Evolutionary conservation across 2,888 invertebrate species (phyloP), one percentile per base, ranked within the genome.

Genomic region (Nymphalis polychloros): DNA sequence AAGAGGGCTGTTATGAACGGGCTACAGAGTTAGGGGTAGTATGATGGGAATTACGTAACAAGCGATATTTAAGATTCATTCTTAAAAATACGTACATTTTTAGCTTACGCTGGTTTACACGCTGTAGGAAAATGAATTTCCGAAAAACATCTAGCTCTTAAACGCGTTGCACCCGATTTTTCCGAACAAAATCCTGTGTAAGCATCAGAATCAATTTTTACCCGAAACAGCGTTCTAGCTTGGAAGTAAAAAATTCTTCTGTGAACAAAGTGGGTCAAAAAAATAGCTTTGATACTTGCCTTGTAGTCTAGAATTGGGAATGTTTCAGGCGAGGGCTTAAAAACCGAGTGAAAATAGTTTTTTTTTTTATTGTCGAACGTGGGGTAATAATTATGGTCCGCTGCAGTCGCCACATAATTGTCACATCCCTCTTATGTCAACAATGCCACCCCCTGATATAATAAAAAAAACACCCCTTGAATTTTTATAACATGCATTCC

Each of bases 121-220:
- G n/a, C 67, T 69, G 69, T 67, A 69, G 69, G 67, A 69, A 71
- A 69, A 57, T 59, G 57, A 60, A 67, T 67, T 61, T 60, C 61
- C 63, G 67, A 67, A 71, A 59, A 71, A 63, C 64, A 69, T 72
- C 57, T 64, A 65, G 62, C 67, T 69, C 71, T 67, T 73, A 69
- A 67, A 66, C 62, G 59, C 52, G 66, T 63, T 59, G 60, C 63
- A 69, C 68, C 64, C 59, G 69, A 67, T 70, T 75, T 76, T 72
- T 68, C 67, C 69, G 57, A 72, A 75, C 69, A 72, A 72, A 73
- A 75, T 71, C 68, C 67, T 65, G 67, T 66, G 74, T 74, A 73
- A 74, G 72, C 72, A 71, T 71, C 68, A 68, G 65, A 74, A 73
- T 75, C 71, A 75, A 75, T 73, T 76, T 75, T 75, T 70, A 73